These are phyloP conservation scores for Tokudaia muenninki DNA, from an alignment of 2,797 vertebrate genomes.

Conservation along the genomic window DNA sequence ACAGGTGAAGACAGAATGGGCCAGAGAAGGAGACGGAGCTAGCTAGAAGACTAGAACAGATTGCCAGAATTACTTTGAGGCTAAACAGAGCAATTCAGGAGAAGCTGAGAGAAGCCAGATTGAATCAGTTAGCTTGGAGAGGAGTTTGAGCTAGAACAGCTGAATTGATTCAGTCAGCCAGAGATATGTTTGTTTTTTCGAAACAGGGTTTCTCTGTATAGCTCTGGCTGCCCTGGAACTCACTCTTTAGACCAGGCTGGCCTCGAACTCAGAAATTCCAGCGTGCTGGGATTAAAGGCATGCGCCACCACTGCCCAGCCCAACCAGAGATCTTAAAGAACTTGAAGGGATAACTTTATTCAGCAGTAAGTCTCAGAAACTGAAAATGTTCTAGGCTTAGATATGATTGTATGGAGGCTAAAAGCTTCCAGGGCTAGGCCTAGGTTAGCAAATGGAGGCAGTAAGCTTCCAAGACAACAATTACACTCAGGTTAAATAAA, in stretches of 20 bases:
- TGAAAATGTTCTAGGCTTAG: not conserved
- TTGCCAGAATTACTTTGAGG: not conserved
- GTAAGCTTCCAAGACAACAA: not conserved
- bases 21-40: not conserved
- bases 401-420: too few relatives aligned
- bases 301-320: too few relatives aligned
- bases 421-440: too few relatives aligned
- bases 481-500: not conserved
- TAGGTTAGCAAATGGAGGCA: too few relatives aligned
- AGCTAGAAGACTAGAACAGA: not conserved
- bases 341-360: not conserved
- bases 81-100: not conserved
- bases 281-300: too few relatives aligned
- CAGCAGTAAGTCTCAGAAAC: not conserved
- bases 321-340: not conserved
- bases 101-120: not conserved
- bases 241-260: too few relatives aligned
- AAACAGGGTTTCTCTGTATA: too few relatives aligned
- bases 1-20: too few relatives aligned
- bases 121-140: not conserved
- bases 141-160: not conserved
- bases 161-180: not conserved
- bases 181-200: not conserved
- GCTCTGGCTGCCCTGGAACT: too few relatives aligned
- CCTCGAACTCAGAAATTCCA: too few relatives aligned